Conservation (phyloP, 2,888 invertebrate genomes). For the Pristionchus exspectatus region DNA sequence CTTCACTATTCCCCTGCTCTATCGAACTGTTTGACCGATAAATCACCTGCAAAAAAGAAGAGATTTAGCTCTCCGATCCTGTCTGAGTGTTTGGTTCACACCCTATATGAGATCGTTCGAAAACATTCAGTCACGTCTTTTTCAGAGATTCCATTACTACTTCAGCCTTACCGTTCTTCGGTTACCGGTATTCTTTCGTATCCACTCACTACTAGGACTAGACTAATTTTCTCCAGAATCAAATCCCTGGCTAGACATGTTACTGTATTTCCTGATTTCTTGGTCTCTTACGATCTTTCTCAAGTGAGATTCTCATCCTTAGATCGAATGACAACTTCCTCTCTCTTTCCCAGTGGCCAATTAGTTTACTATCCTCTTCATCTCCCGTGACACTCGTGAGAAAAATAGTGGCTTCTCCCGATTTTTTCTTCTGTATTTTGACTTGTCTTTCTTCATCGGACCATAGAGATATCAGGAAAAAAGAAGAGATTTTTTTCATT, state of each 20-base stretch:
- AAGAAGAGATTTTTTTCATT: not conserved
- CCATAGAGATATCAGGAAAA: too few relatives aligned
- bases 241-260: too few relatives aligned
- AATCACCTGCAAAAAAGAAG: not conserved
- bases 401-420: not conserved
- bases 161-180: too few relatives aligned
- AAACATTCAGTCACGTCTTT: too few relatives aligned
- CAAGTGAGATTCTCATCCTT: not conserved
- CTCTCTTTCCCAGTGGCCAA: not conserved
- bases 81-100: not conserved
- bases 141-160: too few relatives aligned
- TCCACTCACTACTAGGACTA: too few relatives aligned
- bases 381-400: conserved; percentile 2
- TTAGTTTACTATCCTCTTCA: conserved; percentile 18
- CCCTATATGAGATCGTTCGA: not conserved
- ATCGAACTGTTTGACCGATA: not conserved
- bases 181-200: too few relatives aligned
- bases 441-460: not conserved
- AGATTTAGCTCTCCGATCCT: not conserved
- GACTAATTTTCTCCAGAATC: too few relatives aligned
- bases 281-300: conserved; percentile 1
- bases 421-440: not conserved
- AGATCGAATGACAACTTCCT: not conserved
- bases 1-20: not conserved
- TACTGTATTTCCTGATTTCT: not conserved